These are phyloP conservation scores for Scaptomyza tumidula DNA, from an alignment of 2,888 invertebrate species.

Conservation along the genomic window DNA sequence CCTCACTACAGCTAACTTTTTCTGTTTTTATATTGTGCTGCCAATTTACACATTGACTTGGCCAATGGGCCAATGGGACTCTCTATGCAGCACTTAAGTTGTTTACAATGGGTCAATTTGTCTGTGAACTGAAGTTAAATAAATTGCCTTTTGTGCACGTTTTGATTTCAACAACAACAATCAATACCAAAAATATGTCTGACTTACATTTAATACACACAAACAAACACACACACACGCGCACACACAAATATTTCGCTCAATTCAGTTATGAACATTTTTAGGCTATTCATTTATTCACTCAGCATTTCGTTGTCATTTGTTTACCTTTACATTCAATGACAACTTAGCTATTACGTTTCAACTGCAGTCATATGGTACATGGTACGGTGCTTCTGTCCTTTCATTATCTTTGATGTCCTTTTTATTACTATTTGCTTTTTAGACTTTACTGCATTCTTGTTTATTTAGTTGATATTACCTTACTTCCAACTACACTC, in stretches of 20 bases:
- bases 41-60: constrained; percentile 25
- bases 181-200: not conserved
- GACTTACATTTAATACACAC: too few relatives aligned
- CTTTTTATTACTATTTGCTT: not conserved
- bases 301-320: not conserved
- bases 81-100: not conserved
- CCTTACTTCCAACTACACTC: not conserved
- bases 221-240: not conserved
- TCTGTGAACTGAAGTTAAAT: constrained; percentile 6
- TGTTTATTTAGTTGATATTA: not conserved
- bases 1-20: not conserved
- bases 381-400: not conserved
- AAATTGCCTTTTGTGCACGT: constrained; percentile 11
- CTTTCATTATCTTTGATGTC: not conserved
- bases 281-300: constrained; percentile 3
- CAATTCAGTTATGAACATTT: not conserved
- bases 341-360: constrained; percentile 10
- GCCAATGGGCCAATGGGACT: constrained; percentile 26
- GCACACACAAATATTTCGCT: not conserved
- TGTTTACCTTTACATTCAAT: constrained; percentile 5
- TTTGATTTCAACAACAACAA: constrained; percentile 8
- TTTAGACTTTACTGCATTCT: not conserved
- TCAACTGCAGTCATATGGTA: constrained; percentile 2
- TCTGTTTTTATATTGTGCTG: not conserved
- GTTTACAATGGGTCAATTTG: constrained; percentile 29